Evolutionary conservation across 2,113 vertebrate species (phyloP).

Genomic region (human (Homo sapiens)): GRCh38 chr4:152623001-152623500

Average conservation of each 20-base stretch:
- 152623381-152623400: background rate
- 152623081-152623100: too few relatives aligned
- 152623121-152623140: background rate
- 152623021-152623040: too few relatives aligned
- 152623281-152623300: background rate
- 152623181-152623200: background rate
- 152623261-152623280: background rate
- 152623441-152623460: background rate
- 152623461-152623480: background rate
- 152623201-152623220: background rate
- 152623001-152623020: too few relatives aligned
- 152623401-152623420: constrained; percentile 31
- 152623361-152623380: background rate
- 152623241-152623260: background rate
- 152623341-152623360: background rate
- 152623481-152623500: background rate
- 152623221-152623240: background rate
- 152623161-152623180: background rate
- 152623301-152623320: constrained; percentile 30
- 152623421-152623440: background rate
- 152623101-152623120: too few relatives aligned
- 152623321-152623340: background rate
- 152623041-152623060: too few relatives aligned
- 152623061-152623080: too few relatives aligned
- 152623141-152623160: background rate